Evolutionary conservation across 2,797 vertebrate species (phyloP).

Genomic region (Helostoma temminkii): DNA sequence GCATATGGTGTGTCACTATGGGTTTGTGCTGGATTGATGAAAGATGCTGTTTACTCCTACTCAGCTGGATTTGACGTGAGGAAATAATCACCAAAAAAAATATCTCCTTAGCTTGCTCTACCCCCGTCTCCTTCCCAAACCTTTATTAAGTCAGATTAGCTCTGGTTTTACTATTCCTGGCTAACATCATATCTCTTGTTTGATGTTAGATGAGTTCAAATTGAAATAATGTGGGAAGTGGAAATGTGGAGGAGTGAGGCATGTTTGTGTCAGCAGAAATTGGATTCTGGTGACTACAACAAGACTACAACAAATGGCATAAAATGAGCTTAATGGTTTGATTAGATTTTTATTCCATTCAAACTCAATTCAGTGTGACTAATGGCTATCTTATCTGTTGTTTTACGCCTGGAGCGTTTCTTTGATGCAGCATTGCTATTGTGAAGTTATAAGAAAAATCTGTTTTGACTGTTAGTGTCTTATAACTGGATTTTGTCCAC

Average conservation of each 20-base stretch:
- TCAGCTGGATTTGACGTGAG: not conserved
- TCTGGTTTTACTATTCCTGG: constrained; percentile 13
- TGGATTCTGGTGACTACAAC: constrained; percentile 11
- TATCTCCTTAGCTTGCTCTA: not conserved
- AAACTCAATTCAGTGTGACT: not conserved
- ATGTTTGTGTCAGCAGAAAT: not conserved
- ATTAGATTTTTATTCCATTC: constrained; percentile 5
- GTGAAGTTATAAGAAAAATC: no score
- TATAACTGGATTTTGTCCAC: no score
- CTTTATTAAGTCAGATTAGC: constrained; percentile 12
- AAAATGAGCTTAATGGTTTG: constrained; percentile 7
- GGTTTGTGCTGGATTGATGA: not conserved
- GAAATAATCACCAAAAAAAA: constrained; percentile 19
- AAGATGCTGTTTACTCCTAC: not conserved
- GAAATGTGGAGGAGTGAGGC: not conserved
- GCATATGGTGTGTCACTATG: not conserved
- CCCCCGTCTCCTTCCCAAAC: not conserved
- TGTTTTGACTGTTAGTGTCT: no score
- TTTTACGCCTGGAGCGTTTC: no score
- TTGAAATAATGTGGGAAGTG: not conserved
- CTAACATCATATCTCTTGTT: not conserved
- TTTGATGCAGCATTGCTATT: no score
- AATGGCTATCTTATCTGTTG: no score
- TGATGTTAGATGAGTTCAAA: constrained; percentile 7
- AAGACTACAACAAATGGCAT: constrained; percentile 3